Evolutionary conservation across 2,888 invertebrate species (phyloP).

Genomic region (Galerucella nymphaeae): DNA sequence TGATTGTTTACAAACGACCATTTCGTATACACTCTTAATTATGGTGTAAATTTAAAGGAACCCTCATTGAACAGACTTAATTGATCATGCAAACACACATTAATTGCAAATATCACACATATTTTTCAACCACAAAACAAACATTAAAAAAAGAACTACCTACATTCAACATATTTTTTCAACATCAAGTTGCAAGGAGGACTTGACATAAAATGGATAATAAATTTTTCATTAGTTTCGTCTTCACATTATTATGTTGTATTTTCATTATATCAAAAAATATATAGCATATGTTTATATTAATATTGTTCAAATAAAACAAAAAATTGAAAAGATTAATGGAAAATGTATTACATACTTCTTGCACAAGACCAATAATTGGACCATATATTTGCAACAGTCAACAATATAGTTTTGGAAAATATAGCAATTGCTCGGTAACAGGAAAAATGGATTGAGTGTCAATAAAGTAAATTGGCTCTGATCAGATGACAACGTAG

Average conservation of each 20-base stretch:
- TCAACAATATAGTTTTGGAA: background rate
- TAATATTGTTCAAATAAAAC: background rate
- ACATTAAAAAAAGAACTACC: slow-evolving; percentile 14
- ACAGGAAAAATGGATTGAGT: background rate
- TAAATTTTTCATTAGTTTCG: background rate
- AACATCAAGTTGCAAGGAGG: background rate
- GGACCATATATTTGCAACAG: background rate
- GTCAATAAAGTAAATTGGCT: too few species aligned
- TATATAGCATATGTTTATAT: background rate
- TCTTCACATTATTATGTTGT: background rate
- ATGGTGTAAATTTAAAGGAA: slow-evolving; percentile 12
- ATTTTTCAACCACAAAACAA: slow-evolving; percentile 27
- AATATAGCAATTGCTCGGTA: background rate
- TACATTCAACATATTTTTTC: background rate
- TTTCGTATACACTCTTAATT: background rate
- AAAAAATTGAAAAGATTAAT: background rate
- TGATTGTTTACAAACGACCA: background rate
- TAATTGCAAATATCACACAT: slow-evolving; percentile 25
- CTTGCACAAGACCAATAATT: background rate
- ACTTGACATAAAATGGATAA: background rate
- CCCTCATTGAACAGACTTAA: background rate
- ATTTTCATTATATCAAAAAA: background rate
- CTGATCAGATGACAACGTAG: too few species aligned
- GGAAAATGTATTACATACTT: background rate
- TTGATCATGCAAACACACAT: slow-evolving; percentile 16